phyloP scores from a whole-genome alignment of 2,888 invertebrate species.

The Bellardia bayeri region DNA sequence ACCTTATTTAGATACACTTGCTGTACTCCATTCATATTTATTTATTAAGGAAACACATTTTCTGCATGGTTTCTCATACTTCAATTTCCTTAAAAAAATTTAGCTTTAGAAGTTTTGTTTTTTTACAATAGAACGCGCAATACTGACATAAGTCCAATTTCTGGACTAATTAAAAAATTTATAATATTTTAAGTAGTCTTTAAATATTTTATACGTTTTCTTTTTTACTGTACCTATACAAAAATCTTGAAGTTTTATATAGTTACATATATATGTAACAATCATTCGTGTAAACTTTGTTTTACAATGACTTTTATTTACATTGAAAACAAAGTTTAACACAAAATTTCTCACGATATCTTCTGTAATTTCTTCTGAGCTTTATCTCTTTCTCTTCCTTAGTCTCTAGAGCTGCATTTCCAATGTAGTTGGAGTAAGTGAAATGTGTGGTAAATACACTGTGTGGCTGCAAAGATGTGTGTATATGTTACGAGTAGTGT shows the following conservation, averaged over 20 bases:
- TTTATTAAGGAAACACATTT: no score
- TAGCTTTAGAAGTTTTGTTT: no score
- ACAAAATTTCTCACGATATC: slow-evolving; percentile 25
- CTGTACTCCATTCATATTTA: no score
- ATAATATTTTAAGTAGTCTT: no score
- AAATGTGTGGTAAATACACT: slow-evolving; percentile 3
- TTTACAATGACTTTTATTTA: slow-evolving; percentile 52
- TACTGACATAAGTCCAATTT: no score
- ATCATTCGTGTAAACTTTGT: slow-evolving; percentile 53
- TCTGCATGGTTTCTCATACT: no score
- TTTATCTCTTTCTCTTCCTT: not conserved
- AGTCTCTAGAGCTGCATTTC: not conserved
- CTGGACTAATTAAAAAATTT: no score
- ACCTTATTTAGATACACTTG: no score
- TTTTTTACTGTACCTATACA: not conserved
- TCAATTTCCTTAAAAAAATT: no score
- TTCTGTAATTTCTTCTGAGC: not conserved
- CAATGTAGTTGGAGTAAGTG: slow-evolving; percentile 12
- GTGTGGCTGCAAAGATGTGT: not conserved
- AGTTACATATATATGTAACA: slow-evolving; percentile 33
- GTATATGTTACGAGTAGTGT: not conserved
- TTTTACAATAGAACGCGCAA: no score
- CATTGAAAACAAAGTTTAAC: slow-evolving; percentile 6
- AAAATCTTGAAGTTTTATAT: not conserved
- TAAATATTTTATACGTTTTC: not conserved